Evolutionary conservation across 2,113 vertebrate genomes (phyloP).

Genomic region (Sapajus apella): DNA sequence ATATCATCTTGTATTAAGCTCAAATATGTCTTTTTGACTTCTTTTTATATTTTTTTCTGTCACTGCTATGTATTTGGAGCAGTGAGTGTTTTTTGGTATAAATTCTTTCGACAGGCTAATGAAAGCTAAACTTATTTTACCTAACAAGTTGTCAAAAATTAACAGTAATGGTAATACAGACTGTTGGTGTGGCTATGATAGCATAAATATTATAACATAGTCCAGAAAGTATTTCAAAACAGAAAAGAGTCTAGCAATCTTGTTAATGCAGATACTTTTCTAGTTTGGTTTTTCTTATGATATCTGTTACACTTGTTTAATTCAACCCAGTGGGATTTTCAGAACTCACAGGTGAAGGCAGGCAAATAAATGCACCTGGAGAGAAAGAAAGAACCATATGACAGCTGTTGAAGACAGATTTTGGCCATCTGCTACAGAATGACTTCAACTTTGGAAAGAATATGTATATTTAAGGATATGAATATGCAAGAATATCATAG

Average conservation of each 20-base stretch:
- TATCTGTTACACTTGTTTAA: slow-evolving; percentile 34
- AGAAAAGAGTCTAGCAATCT: neutral
- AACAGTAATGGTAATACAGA: neutral
- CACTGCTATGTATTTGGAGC: neutral
- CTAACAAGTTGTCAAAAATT: neutral
- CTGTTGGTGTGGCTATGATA: neutral
- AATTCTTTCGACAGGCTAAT: neutral
- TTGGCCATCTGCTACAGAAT: slow-evolving; percentile 37
- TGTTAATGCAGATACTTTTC: neutral
- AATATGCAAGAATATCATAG: neutral
- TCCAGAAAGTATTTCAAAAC: neutral
- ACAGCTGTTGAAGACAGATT: slow-evolving; percentile 40
- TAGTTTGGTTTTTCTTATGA: slow-evolving; percentile 30
- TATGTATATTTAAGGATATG: neutral
- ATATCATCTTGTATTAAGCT: neutral
- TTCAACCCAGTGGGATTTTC: slow-evolving; percentile 36
- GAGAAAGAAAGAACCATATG: neutral
- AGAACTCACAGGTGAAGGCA: slow-evolving; percentile 8
- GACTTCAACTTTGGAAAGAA: neutral
- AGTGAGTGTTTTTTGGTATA: neutral
- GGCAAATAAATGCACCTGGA: slow-evolving; percentile 40
- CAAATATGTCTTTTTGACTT: neutral
- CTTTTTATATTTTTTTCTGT: neutral
- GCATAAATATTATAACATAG: neutral
- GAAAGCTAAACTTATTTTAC: neutral